Evolutionary conservation across 2,797 vertebrate species (phyloP), one percentile per base, ranked within the genome.

Genomic region (Lagorchestes hirsutus): DNA sequence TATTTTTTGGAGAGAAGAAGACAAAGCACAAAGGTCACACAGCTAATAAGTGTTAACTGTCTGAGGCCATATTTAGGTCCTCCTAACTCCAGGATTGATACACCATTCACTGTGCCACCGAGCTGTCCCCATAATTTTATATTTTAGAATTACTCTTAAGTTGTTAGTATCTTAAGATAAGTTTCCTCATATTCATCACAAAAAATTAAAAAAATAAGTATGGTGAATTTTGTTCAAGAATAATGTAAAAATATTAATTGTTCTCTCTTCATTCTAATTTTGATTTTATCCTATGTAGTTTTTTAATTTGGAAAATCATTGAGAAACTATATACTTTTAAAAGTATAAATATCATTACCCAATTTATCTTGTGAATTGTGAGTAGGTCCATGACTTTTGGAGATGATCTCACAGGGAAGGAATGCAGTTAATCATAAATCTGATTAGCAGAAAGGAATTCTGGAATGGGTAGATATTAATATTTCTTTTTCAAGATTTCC

Each of bases 401-500:
- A 91, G 46, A 12, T 22, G 16, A 46, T 93, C 87, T 92, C 50
- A 55, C 1, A n/a, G 4, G 29, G 10, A 55, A 55, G 40, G 0
- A 50, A 82, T 34, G 1, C 93, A 94, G 92, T 82, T 92, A 92
- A 29, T 40, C 90, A 95, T 90, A 95, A 92, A 90, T 52, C 12
- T 95, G 94, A 95, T 56, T 54, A 54, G 10, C 54, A 90, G 90
- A 90, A 90, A 90, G 54, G 22, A 90, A 54, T 54, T 54, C 29
- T 28, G 29, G 24, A 28, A 54, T 28, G 27, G 54, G 28, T 90
- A 28, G 93, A 90, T 62, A 94, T 92, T 92, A 90, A 93, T 94
- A 92, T 91, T 94, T 96, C 31, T 74, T 90, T 90, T 54, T 90
- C 0, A 55, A n/a, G 16, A 94, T 54, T 90, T 94, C 67, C 93